Evolutionary conservation across 2,888 invertebrate species (phyloP).

Genomic region (Sialis lutaria): DNA sequence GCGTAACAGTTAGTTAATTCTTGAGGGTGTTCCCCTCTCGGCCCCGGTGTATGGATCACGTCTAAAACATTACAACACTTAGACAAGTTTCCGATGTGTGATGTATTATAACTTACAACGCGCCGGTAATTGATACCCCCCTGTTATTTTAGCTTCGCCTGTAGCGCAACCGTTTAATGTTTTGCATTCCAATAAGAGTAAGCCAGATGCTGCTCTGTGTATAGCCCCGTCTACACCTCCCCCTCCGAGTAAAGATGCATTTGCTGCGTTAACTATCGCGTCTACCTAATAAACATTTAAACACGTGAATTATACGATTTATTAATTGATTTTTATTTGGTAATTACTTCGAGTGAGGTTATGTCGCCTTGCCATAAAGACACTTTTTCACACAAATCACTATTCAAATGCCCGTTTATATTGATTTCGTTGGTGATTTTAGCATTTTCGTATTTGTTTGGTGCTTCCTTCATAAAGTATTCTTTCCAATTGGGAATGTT

Average conservation of each 20-base stretch:
- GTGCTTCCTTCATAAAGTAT: conserved; percentile 22
- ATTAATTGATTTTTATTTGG: not conserved
- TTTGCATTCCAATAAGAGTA: conserved; percentile 46
- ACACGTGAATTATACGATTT: not conserved
- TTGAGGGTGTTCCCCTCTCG: conserved; percentile 49
- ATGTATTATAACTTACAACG: conserved; percentile 42
- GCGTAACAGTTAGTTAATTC: conserved; percentile 52
- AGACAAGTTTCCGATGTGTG: not conserved
- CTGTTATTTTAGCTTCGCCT: conserved; percentile 72
- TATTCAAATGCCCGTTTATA: conserved; percentile 25
- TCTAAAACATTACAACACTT: conserved; percentile 35
- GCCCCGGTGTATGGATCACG: conserved; percentile 82
- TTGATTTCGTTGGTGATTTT: conserved; percentile 22
- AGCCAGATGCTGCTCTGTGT: conserved; percentile 57
- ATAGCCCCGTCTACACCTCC: conserved; percentile 89
- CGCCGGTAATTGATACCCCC: conserved; percentile 66
- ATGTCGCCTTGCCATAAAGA: conserved; percentile 66
- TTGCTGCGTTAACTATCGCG: conserved; percentile 84
- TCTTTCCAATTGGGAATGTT: conserved; percentile 37
- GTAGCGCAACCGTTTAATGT: conserved; percentile 56
- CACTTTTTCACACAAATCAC: conserved; percentile 35
- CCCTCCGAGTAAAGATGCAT: conserved; percentile 53
- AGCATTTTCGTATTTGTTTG: conserved; percentile 22
- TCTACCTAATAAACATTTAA: conserved; percentile 37
- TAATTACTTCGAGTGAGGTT: conserved; percentile 49